Conservation (phyloP, 1,140 invertebrate species). For the Sycophila sp. region DNA sequence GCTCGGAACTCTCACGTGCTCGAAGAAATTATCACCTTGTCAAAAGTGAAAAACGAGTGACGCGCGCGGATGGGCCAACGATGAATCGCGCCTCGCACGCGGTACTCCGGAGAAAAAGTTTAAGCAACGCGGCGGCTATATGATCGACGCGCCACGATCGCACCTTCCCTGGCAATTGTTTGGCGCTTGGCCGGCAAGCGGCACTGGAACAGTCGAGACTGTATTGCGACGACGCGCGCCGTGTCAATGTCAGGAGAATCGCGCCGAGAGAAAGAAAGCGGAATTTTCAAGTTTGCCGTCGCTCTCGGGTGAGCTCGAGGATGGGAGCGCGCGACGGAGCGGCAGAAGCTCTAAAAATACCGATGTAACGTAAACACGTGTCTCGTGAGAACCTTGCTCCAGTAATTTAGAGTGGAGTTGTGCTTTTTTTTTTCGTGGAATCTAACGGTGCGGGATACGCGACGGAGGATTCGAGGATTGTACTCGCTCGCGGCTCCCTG, state of each 20-base stretch:
- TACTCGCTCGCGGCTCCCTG: background rate
- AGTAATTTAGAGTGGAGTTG: constrained; percentile 28
- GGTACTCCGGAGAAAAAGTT: background rate
- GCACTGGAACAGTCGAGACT: too few species aligned
- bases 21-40: background rate
- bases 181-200: background rate
- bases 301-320: background rate
- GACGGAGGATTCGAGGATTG: background rate
- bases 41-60: background rate
- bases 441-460: too few species aligned
- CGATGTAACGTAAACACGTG: constrained; percentile 33
- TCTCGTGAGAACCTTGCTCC: constrained; percentile 22
- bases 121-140: background rate
- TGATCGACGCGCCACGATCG: background rate
- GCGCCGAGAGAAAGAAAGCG: background rate
- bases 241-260: constrained; percentile 3
- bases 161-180: background rate
- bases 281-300: constrained; percentile 13
- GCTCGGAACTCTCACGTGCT: background rate
- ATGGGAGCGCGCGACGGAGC: background rate
- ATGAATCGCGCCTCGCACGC: too few species aligned
- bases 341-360: constrained; percentile 43
- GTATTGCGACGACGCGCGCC: background rate
- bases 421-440: too few species aligned
- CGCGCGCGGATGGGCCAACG: too few species aligned